Evolutionary conservation across 2,797 vertebrate genomes (phyloP).

Genomic region (Tapirus indicus): DNA sequence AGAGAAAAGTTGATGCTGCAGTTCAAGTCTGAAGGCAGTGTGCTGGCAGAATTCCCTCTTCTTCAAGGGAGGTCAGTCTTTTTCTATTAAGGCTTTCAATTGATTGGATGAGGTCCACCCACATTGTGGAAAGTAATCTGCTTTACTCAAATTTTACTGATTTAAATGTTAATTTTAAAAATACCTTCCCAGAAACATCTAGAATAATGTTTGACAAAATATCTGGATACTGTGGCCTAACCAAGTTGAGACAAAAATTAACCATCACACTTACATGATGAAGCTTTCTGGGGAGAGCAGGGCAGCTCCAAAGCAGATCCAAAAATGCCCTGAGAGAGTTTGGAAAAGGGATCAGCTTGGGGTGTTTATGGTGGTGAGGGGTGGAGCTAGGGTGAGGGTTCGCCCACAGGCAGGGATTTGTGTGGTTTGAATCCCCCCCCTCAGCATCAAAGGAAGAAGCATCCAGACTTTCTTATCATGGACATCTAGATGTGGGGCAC

Average conservation of each 20-base stretch:
- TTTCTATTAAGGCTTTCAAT: neutral
- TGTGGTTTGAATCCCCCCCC: neutral
- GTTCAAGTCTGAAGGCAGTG: neutral
- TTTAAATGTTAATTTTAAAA: slow-evolving; percentile 34
- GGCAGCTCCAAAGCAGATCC: neutral
- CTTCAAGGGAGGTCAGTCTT: neutral
- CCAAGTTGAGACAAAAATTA: neutral
- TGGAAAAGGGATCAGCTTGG: neutral
- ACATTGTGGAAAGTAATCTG: neutral
- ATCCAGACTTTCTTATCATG: neutral
- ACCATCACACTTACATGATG: neutral
- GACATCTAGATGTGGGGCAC: neutral
- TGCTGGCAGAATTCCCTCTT: neutral
- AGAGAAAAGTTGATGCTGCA: neutral
- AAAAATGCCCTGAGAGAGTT: neutral
- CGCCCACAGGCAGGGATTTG: neutral
- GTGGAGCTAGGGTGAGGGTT: neutral
- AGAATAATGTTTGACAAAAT: neutral
- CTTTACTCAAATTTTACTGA: neutral
- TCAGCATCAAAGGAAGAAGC: neutral
- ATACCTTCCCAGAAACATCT: neutral
- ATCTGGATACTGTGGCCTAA: neutral
- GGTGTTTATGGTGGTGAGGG: neutral
- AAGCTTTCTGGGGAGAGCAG: neutral
- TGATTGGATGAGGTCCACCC: neutral